Percentiles rank a stretch among this genome's conserved stretches.
Conservation (phyloP, 2,113 vertebrate species). For the Empidonax traillii region DNA sequence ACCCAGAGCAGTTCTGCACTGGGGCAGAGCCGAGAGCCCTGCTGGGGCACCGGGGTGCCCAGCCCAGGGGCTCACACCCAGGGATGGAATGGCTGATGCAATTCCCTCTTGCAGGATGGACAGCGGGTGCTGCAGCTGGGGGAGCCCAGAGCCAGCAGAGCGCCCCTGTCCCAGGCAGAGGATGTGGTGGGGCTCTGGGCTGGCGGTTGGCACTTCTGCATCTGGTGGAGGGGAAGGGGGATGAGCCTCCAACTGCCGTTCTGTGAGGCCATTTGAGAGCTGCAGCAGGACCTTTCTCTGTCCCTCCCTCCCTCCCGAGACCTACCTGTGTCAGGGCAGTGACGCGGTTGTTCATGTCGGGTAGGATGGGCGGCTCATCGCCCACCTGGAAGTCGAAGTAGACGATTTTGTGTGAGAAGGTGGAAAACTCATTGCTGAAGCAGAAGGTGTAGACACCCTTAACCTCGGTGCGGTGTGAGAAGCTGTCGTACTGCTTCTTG, state of each 20-base stretch:
- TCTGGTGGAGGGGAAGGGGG: background rate
- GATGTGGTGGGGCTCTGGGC: background rate
- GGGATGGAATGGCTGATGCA: background rate
- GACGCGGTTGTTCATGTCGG: conserved; percentile 69
- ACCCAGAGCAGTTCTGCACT: background rate
- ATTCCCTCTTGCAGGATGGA: fast-evolving
- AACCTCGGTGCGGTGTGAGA: conserved; percentile 75
- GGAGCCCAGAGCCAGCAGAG: background rate
- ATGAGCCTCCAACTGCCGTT: fast-evolving
- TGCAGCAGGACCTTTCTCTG: fast-evolving
- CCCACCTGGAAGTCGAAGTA: conserved; percentile 88
- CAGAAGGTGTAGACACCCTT: conserved; percentile 86
- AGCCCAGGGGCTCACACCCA: background rate
- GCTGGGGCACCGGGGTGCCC: fast-evolving
- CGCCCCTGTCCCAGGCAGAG: background rate
- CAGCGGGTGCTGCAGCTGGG: fast-evolving
- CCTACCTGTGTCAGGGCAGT: conserved; percentile 88
- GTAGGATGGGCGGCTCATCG: conserved; percentile 79
- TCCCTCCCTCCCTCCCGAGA: fast-evolving
- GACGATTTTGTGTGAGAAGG: conserved; percentile 87
- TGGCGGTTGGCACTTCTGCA: conserved; percentile 20
- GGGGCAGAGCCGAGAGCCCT: background rate
- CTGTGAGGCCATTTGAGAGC: fast-evolving
- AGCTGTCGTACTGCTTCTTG: conserved; percentile 89
- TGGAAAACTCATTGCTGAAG: conserved; percentile 94